Conservation (phyloP, 2,113 vertebrate species). For the Sander vitreus region DNA sequence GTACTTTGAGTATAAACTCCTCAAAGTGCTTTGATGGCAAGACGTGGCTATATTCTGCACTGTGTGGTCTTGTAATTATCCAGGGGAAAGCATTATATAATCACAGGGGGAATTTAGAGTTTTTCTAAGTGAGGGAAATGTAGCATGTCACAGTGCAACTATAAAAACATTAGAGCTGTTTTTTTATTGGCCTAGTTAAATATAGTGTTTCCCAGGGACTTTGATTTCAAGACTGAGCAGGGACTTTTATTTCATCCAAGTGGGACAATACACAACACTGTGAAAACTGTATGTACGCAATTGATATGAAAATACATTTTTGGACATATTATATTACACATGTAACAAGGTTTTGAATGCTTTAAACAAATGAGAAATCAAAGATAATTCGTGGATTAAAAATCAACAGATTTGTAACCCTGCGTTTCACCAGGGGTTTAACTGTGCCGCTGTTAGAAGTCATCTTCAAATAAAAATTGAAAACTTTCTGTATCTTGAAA, state of each 20-base stretch:
- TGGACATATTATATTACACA: neutral
- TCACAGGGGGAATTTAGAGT: constrained; percentile 14
- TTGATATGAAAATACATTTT: neutral
- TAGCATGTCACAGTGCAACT: constrained; percentile 12
- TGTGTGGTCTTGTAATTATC: constrained; percentile 10
- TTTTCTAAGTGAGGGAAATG: constrained; percentile 20
- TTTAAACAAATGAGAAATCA: neutral
- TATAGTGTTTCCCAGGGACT: constrained; percentile 37
- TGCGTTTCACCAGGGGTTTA: neutral
- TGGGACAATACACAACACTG: neutral
- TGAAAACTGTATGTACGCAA: neutral
- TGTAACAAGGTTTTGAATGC: neutral
- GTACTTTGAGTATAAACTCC: constrained; percentile 29
- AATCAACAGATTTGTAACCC: neutral
- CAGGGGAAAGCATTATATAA: constrained; percentile 17
- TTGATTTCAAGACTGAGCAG: neutral
- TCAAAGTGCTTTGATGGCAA: constrained; percentile 40
- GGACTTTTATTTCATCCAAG: neutral
- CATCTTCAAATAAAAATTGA: neutral
- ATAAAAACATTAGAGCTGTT: constrained; percentile 10
- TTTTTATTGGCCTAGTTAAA: constrained; percentile 43
- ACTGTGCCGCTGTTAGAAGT: neutral
- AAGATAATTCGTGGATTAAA: neutral
- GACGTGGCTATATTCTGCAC: constrained; percentile 17
- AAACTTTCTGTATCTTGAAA: neutral